These are phyloP conservation scores for Eulithis testata DNA, from an alignment of 2,888 invertebrate genomes.

Conservation along the genomic window DNA sequence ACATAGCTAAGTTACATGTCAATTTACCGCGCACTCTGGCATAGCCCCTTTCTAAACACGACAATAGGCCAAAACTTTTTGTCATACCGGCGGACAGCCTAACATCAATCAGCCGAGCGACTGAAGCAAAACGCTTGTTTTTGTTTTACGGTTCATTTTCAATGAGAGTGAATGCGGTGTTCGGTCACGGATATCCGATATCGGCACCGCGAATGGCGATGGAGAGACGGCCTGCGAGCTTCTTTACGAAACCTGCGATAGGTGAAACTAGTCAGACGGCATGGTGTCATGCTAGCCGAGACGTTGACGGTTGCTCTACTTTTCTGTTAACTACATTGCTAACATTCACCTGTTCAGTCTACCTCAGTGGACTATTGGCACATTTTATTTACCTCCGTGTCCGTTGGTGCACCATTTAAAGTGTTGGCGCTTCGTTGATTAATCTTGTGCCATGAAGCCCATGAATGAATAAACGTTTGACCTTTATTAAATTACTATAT, in stretches of 20 bases:
- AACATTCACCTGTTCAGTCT: constrained; percentile 32
- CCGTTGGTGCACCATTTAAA: too few relatives aligned
- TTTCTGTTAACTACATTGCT: constrained; percentile 64
- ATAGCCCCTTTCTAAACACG: constrained; percentile 46
- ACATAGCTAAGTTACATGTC: constrained; percentile 50
- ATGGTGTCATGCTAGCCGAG: constrained; percentile 26
- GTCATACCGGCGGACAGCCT: constrained; percentile 39
- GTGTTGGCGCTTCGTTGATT: not conserved
- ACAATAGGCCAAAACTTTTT: constrained; percentile 44
- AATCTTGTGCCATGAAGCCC: not conserved
- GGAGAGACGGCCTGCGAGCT: constrained; percentile 53
- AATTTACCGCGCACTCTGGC: constrained; percentile 47
- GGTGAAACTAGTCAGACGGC: constrained; percentile 37
- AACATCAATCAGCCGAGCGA: constrained; percentile 52
- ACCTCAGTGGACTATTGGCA: too few relatives aligned
- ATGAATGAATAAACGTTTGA: not conserved
- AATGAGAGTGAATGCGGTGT: constrained; percentile 67
- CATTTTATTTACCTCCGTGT: too few relatives aligned
- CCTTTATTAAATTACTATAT: not conserved
- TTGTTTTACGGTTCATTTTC: constrained; percentile 57
- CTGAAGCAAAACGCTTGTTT: constrained; percentile 45
- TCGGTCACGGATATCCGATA: constrained; percentile 70
- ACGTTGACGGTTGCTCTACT: constrained; percentile 63
- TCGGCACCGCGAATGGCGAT: constrained; percentile 53
- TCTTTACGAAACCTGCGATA: constrained; percentile 38